Conservation (phyloP, 2,113 vertebrate genomes). For the Proteles cristata region DNA sequence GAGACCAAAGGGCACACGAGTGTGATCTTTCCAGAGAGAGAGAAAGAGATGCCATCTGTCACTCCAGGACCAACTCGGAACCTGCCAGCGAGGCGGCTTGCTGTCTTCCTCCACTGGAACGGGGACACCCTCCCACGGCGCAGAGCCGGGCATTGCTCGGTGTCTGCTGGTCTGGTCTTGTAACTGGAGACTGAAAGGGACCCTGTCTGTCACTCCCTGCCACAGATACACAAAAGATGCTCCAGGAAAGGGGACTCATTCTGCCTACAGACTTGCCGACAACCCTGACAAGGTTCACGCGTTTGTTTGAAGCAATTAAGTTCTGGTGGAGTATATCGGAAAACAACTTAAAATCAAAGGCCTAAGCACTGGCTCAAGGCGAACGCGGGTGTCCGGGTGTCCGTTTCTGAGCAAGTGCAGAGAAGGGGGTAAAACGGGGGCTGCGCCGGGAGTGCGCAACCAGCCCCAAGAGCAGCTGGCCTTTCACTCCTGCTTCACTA, state of each 20-base stretch:
- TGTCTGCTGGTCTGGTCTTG: not conserved
- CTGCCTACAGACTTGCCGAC: not conserved
- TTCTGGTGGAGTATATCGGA: not conserved
- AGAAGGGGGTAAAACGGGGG: accelerated
- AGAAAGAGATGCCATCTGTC: not conserved
- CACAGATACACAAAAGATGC: not conserved
- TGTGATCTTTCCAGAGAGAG: not conserved
- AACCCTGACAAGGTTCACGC: not conserved
- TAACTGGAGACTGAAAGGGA: not conserved
- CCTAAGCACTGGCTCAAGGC: not conserved
- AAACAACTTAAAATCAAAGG: not conserved
- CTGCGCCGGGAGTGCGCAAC: accelerated
- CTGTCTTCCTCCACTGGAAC: not conserved
- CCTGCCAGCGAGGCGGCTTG: not conserved
- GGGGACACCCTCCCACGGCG: not conserved
- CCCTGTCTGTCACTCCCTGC: not conserved
- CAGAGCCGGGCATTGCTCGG: not conserved
- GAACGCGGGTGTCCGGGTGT: not conserved
- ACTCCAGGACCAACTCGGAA: not conserved
- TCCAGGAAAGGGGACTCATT: not conserved
- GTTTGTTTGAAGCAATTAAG: not conserved
- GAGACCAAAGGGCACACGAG: not conserved
- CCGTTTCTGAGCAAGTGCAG: not conserved
- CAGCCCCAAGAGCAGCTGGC: not conserved
- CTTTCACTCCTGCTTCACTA: not conserved